A percentile compares a stretch with the other conserved stretches of the same genome.
Evolutionary conservation across 2,888 invertebrate genomes (phyloP).

Genomic region (Ligdia adustata): DNA sequence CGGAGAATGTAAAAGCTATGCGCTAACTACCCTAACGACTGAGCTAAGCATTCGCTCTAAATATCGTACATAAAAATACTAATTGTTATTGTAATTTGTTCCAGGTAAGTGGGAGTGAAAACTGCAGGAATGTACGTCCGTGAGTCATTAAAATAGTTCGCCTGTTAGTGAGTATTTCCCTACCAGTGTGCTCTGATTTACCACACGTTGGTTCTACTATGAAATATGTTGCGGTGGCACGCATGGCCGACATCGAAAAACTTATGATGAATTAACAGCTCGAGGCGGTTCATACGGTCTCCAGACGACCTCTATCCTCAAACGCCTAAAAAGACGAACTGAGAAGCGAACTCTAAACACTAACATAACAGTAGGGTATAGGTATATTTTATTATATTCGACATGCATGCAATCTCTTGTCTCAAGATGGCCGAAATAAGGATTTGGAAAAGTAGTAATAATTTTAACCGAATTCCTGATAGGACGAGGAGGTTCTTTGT

Average conservation of each 20-base stretch:
- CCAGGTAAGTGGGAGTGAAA: conserved; percentile 53
- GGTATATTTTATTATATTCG: too few species aligned
- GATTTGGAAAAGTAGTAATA: too few species aligned
- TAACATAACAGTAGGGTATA: too few species aligned
- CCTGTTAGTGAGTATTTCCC: conserved; percentile 26
- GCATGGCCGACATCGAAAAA: conserved; percentile 15
- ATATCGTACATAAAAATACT: conserved; percentile 22
- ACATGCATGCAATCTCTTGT: too few species aligned
- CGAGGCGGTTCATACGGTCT: too few species aligned
- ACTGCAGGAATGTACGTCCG: conserved; percentile 32
- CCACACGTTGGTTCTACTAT: conserved; percentile 22
- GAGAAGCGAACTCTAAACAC: too few species aligned
- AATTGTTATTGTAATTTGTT: conserved; percentile 40
- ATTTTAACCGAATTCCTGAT: too few species aligned
- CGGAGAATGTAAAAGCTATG: not conserved
- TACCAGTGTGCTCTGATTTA: conserved; percentile 40
- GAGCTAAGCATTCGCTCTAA: conserved; percentile 21
- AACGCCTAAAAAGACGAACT: too few species aligned
- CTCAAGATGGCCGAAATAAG: too few species aligned
- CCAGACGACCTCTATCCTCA: too few species aligned
- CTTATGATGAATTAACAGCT: conserved; percentile 7
- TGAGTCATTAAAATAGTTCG: conserved; percentile 49
- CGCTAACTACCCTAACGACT: conserved; percentile 7
- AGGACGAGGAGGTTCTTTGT: too few species aligned
- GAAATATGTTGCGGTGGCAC: conserved; percentile 36